Evolutionary conservation across 2,797 vertebrate genomes (phyloP).

Genomic region (Lutjanus campechanus): DNA sequence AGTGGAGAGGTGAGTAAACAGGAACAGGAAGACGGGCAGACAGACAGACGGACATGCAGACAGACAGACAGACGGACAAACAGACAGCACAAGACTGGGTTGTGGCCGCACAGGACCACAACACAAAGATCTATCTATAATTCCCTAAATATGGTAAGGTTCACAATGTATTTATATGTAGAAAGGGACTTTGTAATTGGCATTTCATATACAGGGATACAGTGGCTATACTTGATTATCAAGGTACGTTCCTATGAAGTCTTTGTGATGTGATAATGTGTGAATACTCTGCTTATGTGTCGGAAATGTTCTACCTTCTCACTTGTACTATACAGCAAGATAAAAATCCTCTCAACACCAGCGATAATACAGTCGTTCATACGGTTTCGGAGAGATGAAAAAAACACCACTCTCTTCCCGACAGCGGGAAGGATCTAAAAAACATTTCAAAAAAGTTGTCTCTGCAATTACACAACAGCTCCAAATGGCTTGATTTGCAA

Average conservation of each 20-base stretch:
- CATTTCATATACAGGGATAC: slow-evolving; percentile 83
- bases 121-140: slow-evolving; percentile 81
- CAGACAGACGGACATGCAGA: slow-evolving; percentile 57
- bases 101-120: slow-evolving; percentile 67
- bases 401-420: slow-evolving; percentile 58
- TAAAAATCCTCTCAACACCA: slow-evolving; percentile 67
- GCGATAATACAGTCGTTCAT: slow-evolving; percentile 56
- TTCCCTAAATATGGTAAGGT: slow-evolving; percentile 80
- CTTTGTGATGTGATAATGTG: slow-evolving; percentile 68
- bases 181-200: slow-evolving; percentile 77
- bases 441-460: slow-evolving; percentile 32
- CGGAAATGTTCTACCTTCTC: slow-evolving; percentile 68
- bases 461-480: slow-evolving; percentile 65
- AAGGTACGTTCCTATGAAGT: slow-evolving; percentile 77
- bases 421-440: slow-evolving; percentile 55
- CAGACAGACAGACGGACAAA: slow-evolving; percentile 59
- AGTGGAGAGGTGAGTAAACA: slow-evolving; percentile 76
- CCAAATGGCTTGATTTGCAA: slow-evolving; percentile 69
- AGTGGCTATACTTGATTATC: slow-evolving; percentile 84
- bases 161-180: slow-evolving; percentile 82
- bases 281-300: slow-evolving; percentile 65
- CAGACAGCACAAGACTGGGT: slow-evolving; percentile 80
- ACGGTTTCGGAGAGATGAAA: slow-evolving; percentile 57
- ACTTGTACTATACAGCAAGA: slow-evolving; percentile 74
- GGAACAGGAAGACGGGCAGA: slow-evolving; percentile 64